Evolutionary conservation across 2,113 vertebrate genomes (phyloP), one percentile per base, ranked within the genome.

Genomic region (Collichthys lucidus): DNA sequence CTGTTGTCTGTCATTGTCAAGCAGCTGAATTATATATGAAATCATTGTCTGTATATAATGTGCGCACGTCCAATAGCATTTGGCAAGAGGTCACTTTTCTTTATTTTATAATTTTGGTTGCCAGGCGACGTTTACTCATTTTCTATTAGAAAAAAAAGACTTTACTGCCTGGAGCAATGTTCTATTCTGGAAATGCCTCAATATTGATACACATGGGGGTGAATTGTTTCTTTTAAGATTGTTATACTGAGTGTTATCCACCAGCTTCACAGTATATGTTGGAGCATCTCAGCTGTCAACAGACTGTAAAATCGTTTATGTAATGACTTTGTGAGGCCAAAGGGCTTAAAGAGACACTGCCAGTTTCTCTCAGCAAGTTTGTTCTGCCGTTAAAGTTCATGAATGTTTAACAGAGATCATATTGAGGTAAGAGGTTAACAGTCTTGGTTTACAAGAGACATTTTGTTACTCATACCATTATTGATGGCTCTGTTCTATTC

Each of bases 61-160:
- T 68, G 26, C 55, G 74, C 50, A 67, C 29, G 72, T 62, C 40
- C 77, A 88, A 10, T 10, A 67, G 78, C 76, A 77, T 77, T 75
- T 72, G 70, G 31, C n/a, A 35, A 40, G 57, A 19, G 66, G 65
- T 72, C 57, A 70, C 22, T 73, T 80, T 52, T 52, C 49, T 53
- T 56, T 79, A 9, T 22, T 26, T 74, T 46, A 55, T 60, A 46
- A 69, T 61, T 64, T 76, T 73, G 40, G 85, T 89, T 87, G 77
- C 85, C 74, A 82, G 60, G 87, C 80, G 87, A 86, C 80, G 72
- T 75, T 77, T 74, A 52, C 31, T 77, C 31, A 66, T 83, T 50
- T 75, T 57, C 2, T 44, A 49, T 66, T 50, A 61, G 8, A 8
- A 14, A 46, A 14, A 63, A 50, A 64, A 56, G 11, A 47, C 73